These are phyloP conservation scores for Elegia similella DNA, from an alignment of 2,888 invertebrate species.

Conservation along the genomic window DNA sequence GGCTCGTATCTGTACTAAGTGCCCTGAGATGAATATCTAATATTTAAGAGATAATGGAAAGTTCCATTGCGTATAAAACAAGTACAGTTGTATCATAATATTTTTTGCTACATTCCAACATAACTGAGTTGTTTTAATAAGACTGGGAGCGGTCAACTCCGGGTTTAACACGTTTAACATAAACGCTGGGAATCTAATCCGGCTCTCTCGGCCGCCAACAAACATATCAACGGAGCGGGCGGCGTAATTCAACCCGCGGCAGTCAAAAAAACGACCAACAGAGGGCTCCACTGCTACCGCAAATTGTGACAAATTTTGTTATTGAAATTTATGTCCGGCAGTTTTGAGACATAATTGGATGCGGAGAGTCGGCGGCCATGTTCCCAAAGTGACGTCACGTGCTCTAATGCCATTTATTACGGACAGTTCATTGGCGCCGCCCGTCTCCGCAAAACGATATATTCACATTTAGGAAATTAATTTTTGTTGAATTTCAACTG, in stretches of 20 bases:
- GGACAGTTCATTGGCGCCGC: conserved; percentile 67
- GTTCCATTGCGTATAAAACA: conserved; percentile 1
- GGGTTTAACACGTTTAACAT: conserved; percentile 2
- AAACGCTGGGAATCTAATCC: conserved; percentile 11
- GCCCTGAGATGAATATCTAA: too few relatives aligned
- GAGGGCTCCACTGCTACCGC: conserved; percentile 49
- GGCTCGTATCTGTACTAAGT: too few relatives aligned
- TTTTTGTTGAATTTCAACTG: conserved; percentile 40
- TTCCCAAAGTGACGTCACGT: conserved; percentile 65
- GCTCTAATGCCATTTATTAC: conserved; percentile 74
- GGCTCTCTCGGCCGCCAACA: conserved; percentile 15
- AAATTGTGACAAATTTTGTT: conserved; percentile 74
- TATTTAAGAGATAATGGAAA: not conserved
- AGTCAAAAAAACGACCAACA: conserved; percentile 40
- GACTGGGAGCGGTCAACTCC: conserved; percentile 1
- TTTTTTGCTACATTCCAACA: not conserved
- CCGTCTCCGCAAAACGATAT: conserved; percentile 52
- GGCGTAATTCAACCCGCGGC: conserved; percentile 39
- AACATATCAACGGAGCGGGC: conserved; percentile 28
- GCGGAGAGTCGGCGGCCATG: conserved; percentile 61
- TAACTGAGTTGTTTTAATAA: conserved; percentile 8
- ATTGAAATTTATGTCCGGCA: conserved; percentile 75
- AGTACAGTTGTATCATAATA: not conserved
- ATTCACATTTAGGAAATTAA: conserved; percentile 62
- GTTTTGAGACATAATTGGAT: conserved; percentile 75